Evolutionary conservation across 2,113 vertebrate genomes (phyloP), one percentile per base, ranked within the genome.

Genomic region (Channa maculata): DNA sequence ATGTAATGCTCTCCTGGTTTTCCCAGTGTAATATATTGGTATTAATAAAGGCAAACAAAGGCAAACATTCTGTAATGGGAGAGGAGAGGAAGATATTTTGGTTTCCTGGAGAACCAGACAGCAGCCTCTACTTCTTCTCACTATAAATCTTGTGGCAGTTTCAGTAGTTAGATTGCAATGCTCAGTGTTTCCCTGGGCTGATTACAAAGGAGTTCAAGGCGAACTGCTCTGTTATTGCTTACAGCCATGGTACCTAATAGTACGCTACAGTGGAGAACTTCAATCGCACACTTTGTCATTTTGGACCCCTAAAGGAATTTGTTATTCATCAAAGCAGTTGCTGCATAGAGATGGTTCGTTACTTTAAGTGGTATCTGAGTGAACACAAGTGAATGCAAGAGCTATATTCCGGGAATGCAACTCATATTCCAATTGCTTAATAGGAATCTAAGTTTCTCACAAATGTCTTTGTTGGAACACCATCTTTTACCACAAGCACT

Each of bases 31-130:
- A 94, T 93, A 93, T 94, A 94, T 93, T 89, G 88, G 79, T 86
- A 92, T 93, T 93, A 94, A 94, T 94, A 93, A 94, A 89, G 82
- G 83, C 79, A 90, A 92, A 92, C 88, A 92, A 92, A 92, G 89
- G 88, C 80, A 86, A 92, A 88, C 86, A 80, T 86, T 82, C 77
- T 89, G 86, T 82, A 91, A 92, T 86, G 79, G 88, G 77, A 86
- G 80, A 84, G 36, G 60, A 78, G 45, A 75, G 77, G 76, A 80
- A 82, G 83, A 89, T 85, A 68, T 87, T 79, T 82, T 65, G 79
- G 85, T 90, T 84, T 90, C 88, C 86, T 59, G 83, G 90, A 86
- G 85, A 90, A 88, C 73, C 79, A 80, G 86, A 80, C 85, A 71
- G 77, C 88, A 84, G 84, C 77, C 75, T 75, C 77, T 83, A 57